Evolutionary conservation across 2,797 vertebrate species (phyloP).

Genomic region (Fistularia tabacaria): DNA sequence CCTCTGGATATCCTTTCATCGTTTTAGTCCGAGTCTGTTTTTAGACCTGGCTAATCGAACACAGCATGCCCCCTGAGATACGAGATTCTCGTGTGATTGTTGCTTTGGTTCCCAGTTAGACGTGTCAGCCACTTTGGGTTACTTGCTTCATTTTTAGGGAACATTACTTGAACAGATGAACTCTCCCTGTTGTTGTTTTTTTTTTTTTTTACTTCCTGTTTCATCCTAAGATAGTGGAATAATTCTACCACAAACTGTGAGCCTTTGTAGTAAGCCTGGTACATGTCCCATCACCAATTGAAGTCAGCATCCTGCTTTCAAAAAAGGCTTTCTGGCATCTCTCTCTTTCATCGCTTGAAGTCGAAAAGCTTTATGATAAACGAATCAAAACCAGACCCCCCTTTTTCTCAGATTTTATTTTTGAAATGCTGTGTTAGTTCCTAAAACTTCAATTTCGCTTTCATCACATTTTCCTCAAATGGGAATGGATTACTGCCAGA

Average conservation of each 20-base stretch:
- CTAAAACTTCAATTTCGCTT: too few relatives aligned
- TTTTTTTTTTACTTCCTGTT: slow-evolving; percentile 14
- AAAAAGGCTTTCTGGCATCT: too few relatives aligned
- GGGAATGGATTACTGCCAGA: neutral
- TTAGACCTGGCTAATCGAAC: slow-evolving; percentile 62
- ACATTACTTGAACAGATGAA: slow-evolving; percentile 52
- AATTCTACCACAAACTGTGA: slow-evolving; percentile 3
- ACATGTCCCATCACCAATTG: too few relatives aligned
- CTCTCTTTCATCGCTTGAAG: too few relatives aligned
- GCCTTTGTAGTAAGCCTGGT: neutral
- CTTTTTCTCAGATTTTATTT: too few relatives aligned
- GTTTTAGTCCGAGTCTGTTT: slow-evolving; percentile 63
- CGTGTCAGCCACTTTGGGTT: slow-evolving; percentile 41
- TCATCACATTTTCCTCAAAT: too few relatives aligned
- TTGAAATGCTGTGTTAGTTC: too few relatives aligned
- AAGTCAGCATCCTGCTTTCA: too few relatives aligned
- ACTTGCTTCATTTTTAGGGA: slow-evolving; percentile 39
- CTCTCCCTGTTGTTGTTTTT: slow-evolving; percentile 21
- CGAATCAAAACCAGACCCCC: too few relatives aligned
- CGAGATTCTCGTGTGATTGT: slow-evolving; percentile 65
- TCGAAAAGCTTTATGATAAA: too few relatives aligned
- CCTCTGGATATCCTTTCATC: slow-evolving; percentile 56
- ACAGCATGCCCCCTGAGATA: slow-evolving; percentile 45
- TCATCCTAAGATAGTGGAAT: slow-evolving; percentile 2
- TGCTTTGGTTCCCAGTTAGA: slow-evolving; percentile 46